Evolutionary conservation across 2,888 invertebrate species (phyloP).

Genomic region (Rhingia rostrata): DNA sequence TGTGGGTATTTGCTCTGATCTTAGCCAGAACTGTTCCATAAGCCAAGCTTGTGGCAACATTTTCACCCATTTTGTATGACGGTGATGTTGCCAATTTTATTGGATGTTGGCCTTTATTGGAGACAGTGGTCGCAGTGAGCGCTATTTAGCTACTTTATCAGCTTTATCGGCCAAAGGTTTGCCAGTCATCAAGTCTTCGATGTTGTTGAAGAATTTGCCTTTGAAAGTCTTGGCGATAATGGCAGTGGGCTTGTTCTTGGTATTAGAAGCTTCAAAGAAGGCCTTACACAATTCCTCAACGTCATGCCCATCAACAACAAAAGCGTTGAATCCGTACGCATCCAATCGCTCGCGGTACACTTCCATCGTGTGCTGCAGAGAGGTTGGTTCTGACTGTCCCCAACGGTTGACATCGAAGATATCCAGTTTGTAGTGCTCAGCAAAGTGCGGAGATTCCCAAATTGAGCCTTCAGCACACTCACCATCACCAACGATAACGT

Average conservation of each 20-base stretch:
- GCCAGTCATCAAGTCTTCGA: conserved; percentile 98
- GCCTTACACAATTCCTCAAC: conserved; percentile 95
- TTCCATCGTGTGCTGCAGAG: conserved; percentile 95
- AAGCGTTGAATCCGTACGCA: conserved; percentile 94
- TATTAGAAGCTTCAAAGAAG: conserved; percentile 90
- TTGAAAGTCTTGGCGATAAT: conserved; percentile 98
- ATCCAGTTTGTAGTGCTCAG: conserved; percentile 96
- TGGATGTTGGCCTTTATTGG: conserved; percentile 87
- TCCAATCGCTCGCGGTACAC: conserved; percentile 91
- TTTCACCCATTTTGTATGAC: conserved; percentile 89
- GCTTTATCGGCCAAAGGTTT: conserved; percentile 95
- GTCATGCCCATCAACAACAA: conserved; percentile 98
- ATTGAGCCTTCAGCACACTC: conserved; percentile 99
- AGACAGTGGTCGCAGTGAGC: conserved; percentile 85
- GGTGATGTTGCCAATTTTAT: conserved; percentile 91
- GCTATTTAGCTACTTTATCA: conserved; percentile 83
- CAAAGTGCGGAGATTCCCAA: conserved; percentile 98
- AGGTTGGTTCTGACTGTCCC: conserved; percentile 98
- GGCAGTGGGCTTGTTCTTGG: conserved; percentile 93
- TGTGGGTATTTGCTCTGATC: conserved; percentile 88
- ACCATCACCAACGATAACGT: conserved; percentile 98
- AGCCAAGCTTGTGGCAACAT: conserved; percentile 94
- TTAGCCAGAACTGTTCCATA: conserved; percentile 97
- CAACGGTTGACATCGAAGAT: conserved; percentile 98
- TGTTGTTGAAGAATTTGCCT: conserved; percentile 93